phyloP scores from a whole-genome alignment of 2,888 invertebrate genomes.

The Mamestra brassicae region DNA sequence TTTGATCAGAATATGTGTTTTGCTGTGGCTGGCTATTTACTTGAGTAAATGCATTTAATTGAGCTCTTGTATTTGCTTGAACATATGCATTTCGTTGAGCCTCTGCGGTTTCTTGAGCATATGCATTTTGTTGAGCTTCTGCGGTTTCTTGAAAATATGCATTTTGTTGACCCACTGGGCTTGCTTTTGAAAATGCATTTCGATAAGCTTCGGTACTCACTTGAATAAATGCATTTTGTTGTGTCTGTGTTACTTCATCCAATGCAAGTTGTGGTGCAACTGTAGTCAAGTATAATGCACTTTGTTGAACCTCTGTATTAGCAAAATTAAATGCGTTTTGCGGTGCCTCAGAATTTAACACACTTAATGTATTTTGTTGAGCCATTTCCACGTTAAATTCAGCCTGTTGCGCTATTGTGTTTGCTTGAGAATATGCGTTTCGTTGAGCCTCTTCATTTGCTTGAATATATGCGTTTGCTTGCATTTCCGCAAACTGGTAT shows the following conservation, averaged over 20 bases:
- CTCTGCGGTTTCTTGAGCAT: neutral
- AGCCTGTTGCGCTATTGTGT: conserved; percentile 10
- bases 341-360: neutral
- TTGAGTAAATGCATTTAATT: conserved; percentile 14
- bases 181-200: conserved; percentile 1
- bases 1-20: neutral
- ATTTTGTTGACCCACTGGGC: neutral
- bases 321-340: neutral
- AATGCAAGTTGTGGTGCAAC: neutral
- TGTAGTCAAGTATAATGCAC: neutral
- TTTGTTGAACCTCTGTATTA: neutral
- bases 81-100: conserved; percentile 13
- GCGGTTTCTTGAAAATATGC: neutral
- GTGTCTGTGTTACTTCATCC: neutral
- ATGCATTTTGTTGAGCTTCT: neutral
- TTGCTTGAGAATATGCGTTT: conserved; percentile 17
- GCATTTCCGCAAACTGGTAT: conserved; percentile 26
- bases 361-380: conserved; percentile 11
- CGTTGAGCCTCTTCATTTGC: conserved; percentile 13
- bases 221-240: conserved; percentile 10
- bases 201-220: neutral
- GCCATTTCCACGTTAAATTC: conserved; percentile 6
- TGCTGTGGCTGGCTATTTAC: neutral
- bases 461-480: conserved; percentile 17
- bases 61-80: neutral